Evolutionary conservation across 2,888 invertebrate species (phyloP).

Genomic region (Drosophila dives): DNA sequence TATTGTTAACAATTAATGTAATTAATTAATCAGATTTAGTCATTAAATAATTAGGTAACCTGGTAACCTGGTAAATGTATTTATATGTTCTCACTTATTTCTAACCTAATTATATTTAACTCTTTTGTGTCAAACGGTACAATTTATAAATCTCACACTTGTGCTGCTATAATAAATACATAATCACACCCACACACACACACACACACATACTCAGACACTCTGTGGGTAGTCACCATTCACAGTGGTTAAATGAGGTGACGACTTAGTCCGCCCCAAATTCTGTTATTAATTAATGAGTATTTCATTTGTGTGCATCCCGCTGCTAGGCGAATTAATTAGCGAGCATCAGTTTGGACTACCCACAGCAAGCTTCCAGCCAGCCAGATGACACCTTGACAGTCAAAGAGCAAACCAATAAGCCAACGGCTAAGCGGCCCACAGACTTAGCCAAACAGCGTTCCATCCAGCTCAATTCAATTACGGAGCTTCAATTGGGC

Average conservation of each 20-base stretch:
- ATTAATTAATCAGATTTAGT: background rate
- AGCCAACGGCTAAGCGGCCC: conserved; percentile 4
- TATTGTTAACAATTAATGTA: background rate
- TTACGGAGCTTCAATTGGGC: conserved; percentile 25
- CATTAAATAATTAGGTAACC: background rate
- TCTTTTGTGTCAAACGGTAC: background rate
- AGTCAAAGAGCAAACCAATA: conserved; percentile 20
- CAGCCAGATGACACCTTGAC: conserved; percentile 17
- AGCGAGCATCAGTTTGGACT: conserved; percentile 28
- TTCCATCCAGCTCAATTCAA: conserved; percentile 19
- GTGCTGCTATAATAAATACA: background rate
- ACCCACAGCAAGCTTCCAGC: background rate
- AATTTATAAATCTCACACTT: background rate
- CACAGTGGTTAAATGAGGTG: background rate
- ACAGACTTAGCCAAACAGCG: background rate
- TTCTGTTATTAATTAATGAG: conserved; percentile 65
- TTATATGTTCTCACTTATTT: background rate
- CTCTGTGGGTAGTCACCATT: background rate
- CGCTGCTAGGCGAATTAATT: conserved; percentile 47
- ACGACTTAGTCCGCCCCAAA: conserved; percentile 34
- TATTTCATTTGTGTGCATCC: conserved; percentile 36
- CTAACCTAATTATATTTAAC: background rate
- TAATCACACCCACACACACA: conserved; percentile 5
- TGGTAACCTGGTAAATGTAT: background rate
- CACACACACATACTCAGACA: too few species aligned